These are phyloP conservation scores for Brevimyrus niger DNA, from an alignment of 2,113 vertebrate species.

Conservation along the genomic window DNA sequence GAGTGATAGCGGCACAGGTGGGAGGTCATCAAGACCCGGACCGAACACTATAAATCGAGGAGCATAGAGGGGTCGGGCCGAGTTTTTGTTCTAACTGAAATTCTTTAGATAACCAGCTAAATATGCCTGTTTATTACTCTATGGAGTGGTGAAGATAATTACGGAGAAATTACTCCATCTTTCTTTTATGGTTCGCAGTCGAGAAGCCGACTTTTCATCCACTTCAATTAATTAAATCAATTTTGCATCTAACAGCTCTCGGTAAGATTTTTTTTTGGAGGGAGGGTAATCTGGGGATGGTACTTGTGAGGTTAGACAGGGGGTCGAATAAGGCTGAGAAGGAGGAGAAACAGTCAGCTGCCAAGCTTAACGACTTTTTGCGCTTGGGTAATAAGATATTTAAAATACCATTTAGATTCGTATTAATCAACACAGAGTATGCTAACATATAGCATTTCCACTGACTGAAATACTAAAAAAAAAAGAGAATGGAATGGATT, in stretches of 20 bases:
- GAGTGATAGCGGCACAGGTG: not conserved
- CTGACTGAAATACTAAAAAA: not conserved
- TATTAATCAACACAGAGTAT: not conserved
- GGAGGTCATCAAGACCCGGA: not conserved
- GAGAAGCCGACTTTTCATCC: not conserved
- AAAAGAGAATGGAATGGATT: not conserved
- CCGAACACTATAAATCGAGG: not conserved
- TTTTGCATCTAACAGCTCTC: not conserved
- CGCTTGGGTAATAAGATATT: too few species aligned
- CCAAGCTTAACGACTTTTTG: not conserved
- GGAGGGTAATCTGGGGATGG: not conserved
- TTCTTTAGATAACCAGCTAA: not conserved
- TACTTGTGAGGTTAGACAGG: not conserved
- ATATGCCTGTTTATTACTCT: not conserved
- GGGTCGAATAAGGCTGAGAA: not conserved
- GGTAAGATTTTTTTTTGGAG: not conserved
- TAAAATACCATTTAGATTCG: not conserved
- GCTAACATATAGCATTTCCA: not conserved
- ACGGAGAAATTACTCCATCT: not conserved
- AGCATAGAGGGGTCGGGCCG: not conserved
- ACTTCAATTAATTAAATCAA: not conserved
- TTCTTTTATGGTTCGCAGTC: not conserved
- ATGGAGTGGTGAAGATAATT: not conserved
- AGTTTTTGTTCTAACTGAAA: not conserved
- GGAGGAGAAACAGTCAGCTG: not conserved